These are phyloP conservation scores for Otolemur garnettii DNA, from an alignment of 2,113 vertebrate species.

Conservation along the genomic window DNA sequence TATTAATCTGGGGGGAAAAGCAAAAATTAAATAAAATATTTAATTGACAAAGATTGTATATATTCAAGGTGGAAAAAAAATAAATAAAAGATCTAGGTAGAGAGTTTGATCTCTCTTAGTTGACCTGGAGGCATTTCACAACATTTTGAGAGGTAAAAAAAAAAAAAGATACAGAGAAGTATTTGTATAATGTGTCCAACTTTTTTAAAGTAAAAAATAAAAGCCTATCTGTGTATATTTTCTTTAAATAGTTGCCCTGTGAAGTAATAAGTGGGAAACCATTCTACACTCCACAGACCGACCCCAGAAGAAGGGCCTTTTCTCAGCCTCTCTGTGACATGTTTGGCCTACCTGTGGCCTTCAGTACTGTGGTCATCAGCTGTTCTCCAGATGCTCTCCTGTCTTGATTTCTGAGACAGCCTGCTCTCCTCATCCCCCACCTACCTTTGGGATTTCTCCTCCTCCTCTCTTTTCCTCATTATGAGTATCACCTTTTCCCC, in stretches of 20 bases:
- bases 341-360: no score
- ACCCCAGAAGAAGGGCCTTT: not conserved
- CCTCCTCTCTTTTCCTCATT: not conserved
- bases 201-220: not conserved
- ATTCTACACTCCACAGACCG: not conserved
- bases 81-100: not conserved
- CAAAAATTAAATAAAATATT: no score
- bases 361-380: not conserved
- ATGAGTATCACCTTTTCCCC: not conserved
- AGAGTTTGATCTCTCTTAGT: not conserved
- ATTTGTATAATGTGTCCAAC: not conserved
- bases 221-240: not conserved
- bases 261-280: not conserved
- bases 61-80: no score
- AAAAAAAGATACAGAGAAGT: not conserved
- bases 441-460: not conserved
- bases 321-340: not conserved
- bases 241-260: not conserved
- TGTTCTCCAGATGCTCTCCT: not conserved
- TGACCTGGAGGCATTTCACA: not conserved
- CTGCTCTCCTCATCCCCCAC: not conserved
- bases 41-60: no score
- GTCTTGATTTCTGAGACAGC: not conserved
- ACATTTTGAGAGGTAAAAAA: slow-evolving; percentile 8
- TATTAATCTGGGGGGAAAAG: no score